Evolutionary conservation across 2,888 invertebrate species (phyloP), one percentile per base, ranked within the genome.

Genomic region (Emmelina monodactyla): DNA sequence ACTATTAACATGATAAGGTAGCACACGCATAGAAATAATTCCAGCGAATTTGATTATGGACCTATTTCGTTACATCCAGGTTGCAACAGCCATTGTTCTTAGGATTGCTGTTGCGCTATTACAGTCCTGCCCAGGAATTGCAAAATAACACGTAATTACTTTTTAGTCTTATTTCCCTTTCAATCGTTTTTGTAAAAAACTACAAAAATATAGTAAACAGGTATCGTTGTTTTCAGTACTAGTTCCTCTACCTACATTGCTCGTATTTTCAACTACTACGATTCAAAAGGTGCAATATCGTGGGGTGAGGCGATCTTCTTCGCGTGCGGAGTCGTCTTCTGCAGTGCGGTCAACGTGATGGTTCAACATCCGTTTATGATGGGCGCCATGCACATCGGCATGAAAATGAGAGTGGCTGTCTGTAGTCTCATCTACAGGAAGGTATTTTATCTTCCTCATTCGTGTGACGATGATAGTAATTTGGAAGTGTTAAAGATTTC

Each of bases 361-460:
- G 73, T 86, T 10, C 85, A 87, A 45, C 91, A 88, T 58, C 88
- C 89, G 32, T 84, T 85, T 43, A 83, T 87, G 54, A 85, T 88
- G 71, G 82, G 78, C 3, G 86, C 84, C n/a, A 88, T 87, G 68
- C 88, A 90, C 47, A 82, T 89, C 31, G 94, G 94, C 2, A 90
- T 92, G 87, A 85, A 87, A 58, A 84, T 93, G 51, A 81, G 94
- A 41, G 85, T 93, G 1, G 91, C 92, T 0, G 83, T 89, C 33
- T 92, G 92, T 58, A 89, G 92, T 31, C 67, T 94, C 7, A 85
- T 96, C 47, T 94, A 92, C 54, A 85, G 92, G 72, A 95, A 95
- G 85, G 92, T 91, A 44, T 14, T 19, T 19, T 19, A n/a, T n/a
- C n/a, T n/a, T n/a, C n/a, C n/a, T n/a, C n/a, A n/a, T n/a, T n/a